Base-by-base conservation (phyloP, 2,888 invertebrate species). In the Lycocerus yunnanus region DNA sequence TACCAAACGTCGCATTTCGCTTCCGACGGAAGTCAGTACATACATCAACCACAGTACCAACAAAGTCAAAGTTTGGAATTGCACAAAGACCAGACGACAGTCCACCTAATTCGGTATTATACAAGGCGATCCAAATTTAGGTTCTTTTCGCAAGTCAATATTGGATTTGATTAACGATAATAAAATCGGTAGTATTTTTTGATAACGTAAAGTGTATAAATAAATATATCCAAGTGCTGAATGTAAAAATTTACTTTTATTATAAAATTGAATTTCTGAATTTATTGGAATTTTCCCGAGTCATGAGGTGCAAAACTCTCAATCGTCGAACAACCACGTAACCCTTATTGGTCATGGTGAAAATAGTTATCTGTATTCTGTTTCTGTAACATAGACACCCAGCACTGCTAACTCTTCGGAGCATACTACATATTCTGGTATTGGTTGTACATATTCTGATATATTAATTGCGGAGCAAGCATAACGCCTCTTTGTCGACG, bases 101-200 rank as follows among this genome's bases (percentile, higher is more conserved):
- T n/a, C n/a, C 90, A 4, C 90, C 91, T 0, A 88, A 88, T 1
- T 89, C 89, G 80, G 88, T 91, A 74, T 87, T 92, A 82, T 92
- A 91, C 84, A 91, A 92, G 89, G 89, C 75, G 93, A 93, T 84
- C 93, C 93, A 13, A 92, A 92, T 66, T 86, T 93, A 68, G 90
- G 91, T 0, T 91, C 92, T 0, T n/a, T n/a, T n/a, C n/a, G n/a
- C n/a, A n/a, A n/a, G n/a, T n/a, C n/a, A n/a, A n/a, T n/a, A n/a
- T n/a, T n/a, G n/a, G n/a, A n/a, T n/a, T n/a, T n/a, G n/a, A n/a
- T n/a, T n/a, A n/a, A n/a, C n/a, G n/a, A n/a, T n/a, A n/a, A n/a
- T n/a, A n/a, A n/a, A n/a, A n/a, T n/a, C n/a, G n/a, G n/a, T n/a
- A n/a, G n/a, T n/a, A n/a, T n/a, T n/a, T n/a, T n/a, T n/a, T n/a